Evolutionary conservation across 1,140 invertebrate species (phyloP), one percentile per base, ranked within the genome.

Genomic region (Drosophila hydei): DNA sequence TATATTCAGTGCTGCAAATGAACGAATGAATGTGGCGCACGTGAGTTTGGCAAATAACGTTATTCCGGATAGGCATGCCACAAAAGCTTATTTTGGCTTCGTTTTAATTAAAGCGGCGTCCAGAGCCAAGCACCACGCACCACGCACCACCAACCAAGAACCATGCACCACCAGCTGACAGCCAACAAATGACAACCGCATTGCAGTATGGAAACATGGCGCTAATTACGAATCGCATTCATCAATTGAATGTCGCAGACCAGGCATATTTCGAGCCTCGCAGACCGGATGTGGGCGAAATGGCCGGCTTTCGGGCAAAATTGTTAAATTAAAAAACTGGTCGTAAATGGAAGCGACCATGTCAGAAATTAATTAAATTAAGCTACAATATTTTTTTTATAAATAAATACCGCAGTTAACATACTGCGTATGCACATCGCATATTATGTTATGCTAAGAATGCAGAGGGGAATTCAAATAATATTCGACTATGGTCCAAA

Each of bases 61-160:
- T 58, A 58, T 58, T 58, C 14, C 19, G 9, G 38, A 58, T 43
- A 58, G 54, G 42, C 54, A 58, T 43, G 54, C 38, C 6, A 38
- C 36, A 16, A 30, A 9, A 12, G 45, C 45, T 8, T 36, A 43
- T 23, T 42, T 58, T 40, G 36, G 54, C 40, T 42, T 45, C 21
- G 21, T 58, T 58, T 58, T 58, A 58, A 58, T 58, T 58, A 36
- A 42, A 25, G 45, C 30, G 30, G 30, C 25, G 25, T 12, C 19
- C 33, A 50, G 9, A 60, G 14, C 40, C 16, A 19, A 11, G 16
- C 40, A 47, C 55, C 23, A 7, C 27, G 11, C 18, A 11, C 12
- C 14, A 5, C 9, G 38, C 38, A n/a, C 38, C 12, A 7, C 38
- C 30, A 11, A 9, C 33, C 27, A 18, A 16, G 14, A 5, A 21